Evolutionary conservation across 2,888 invertebrate species (phyloP).

Genomic region (Drosophila colorata): DNA sequence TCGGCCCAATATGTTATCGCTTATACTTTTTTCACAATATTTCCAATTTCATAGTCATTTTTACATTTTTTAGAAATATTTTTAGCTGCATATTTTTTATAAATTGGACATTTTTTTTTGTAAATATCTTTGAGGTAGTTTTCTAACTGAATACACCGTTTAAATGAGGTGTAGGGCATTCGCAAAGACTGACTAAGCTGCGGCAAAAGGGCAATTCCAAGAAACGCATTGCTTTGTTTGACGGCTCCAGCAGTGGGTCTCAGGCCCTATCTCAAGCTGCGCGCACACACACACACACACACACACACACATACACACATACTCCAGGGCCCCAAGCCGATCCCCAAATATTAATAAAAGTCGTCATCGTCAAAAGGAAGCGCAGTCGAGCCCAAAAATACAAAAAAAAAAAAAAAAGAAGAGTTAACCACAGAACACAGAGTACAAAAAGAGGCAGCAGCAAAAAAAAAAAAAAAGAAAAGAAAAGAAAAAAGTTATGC

Average conservation of each 20-base stretch:
- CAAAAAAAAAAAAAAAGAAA: conserved; percentile 10
- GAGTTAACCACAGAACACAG: conserved; percentile 23
- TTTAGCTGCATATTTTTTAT: no score
- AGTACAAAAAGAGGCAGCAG: conserved; percentile 16
- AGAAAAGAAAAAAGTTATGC: conserved; percentile 64
- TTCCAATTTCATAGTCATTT: no score
- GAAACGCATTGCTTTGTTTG: conserved; percentile 69
- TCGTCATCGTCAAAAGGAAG: conserved; percentile 79
- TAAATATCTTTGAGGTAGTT: neutral
- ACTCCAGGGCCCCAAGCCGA: conserved; percentile 53
- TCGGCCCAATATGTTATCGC: neutral
- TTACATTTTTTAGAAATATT: no score
- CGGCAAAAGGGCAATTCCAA: conserved; percentile 64
- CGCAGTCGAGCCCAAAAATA: conserved; percentile 64
- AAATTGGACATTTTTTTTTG: no score
- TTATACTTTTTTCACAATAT: no score
- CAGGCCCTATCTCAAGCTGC: conserved; percentile 21
- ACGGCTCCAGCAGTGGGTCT: conserved; percentile 45
- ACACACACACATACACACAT: no score
- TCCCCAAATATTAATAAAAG: conserved; percentile 78
- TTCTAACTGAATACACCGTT: neutral
- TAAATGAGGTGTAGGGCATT: conserved; percentile 35
- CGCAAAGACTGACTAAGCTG: conserved; percentile 46
- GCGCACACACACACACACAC: neutral
- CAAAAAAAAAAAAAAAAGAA: conserved; percentile 34